Conservation (phyloP, 2,113 vertebrate genomes). For the Rhinoderma darwinii region DNA sequence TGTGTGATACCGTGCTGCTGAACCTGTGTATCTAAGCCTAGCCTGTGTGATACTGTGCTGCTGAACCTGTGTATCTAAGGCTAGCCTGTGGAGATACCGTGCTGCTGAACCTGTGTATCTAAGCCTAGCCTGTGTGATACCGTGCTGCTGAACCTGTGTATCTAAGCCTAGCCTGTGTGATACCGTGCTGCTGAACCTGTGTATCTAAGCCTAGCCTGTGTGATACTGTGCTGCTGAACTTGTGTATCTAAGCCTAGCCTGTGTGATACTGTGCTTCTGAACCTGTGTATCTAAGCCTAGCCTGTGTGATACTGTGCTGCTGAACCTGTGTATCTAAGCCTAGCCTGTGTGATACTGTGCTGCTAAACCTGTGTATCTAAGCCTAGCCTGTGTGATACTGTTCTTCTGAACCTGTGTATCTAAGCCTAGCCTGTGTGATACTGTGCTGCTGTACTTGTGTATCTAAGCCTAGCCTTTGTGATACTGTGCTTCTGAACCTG, state of each 20-base stretch:
- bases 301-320: too few relatives aligned
- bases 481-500: background rate
- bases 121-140: background rate
- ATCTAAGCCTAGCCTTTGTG: background rate
- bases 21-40: background rate
- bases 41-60: too few relatives aligned
- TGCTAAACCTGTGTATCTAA: background rate
- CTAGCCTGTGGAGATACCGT: too few relatives aligned
- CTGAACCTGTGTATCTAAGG: too few relatives aligned
- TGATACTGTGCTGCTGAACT: background rate
- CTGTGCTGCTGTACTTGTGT: background rate
- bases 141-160: background rate
- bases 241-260: background rate
- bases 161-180: background rate
- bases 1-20: background rate
- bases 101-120: background rate
- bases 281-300: background rate
- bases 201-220: background rate
- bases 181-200: background rate
- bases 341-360: too few relatives aligned
- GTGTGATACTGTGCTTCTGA: background rate
- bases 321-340: background rate
- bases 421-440: background rate
- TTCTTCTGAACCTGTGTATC: background rate
- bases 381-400: too few relatives aligned